Evolutionary conservation across 1,140 invertebrate species (phyloP), one percentile per base, ranked within the genome.

Genomic region (Pseudomyrmex gracilis): DNA sequence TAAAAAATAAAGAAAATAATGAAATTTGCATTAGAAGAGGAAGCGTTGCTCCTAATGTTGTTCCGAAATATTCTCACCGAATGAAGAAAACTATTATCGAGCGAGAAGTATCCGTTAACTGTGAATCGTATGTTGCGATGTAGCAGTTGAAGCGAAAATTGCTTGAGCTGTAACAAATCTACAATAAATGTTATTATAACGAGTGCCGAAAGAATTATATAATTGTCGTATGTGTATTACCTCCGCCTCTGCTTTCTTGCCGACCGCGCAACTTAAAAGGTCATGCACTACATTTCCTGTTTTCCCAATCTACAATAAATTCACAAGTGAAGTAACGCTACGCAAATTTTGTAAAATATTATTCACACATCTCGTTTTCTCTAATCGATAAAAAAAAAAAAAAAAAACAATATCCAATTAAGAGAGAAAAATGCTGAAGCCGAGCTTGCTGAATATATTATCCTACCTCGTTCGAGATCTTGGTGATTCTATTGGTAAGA

Each of bases 81-180:
- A 77, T 94, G 94, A 8, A 95, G 77, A 0, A 95, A 76, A 15
- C 89, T 93, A 71, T 91, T 94, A 82, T 95, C 94, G 0, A 95
- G 90, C 8, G 84, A 80, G 24, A 95, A 95, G 71, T 94, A 93
- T 17, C 93, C 94, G 5, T 91, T 91, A 15, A 93, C 94, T 12
- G 94, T 94, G 45, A 94, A 94, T 22, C 85, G 80, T 0, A 95
- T 73, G 53, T 93, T 90, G 60, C 92, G 92, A 86, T 95, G 94
- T 8, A 95, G 80, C 45, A 95, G 83, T 66, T 95, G 94, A 55
- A 95, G 86, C 5, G 94, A 95, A 70, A 95, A 95, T 57, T 94
- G 90, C 63, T 94, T 90, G 4, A 95, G 92, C 95, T 95, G 77
- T 0, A 89, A 91, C 10, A 87, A 15, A 17, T 47, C 12, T 74